A percentile compares a stretch with the other conserved stretches of the same genome.
phyloP scores from a whole-genome alignment of 2,888 invertebrate species.

The Euplexia lucipara region DNA sequence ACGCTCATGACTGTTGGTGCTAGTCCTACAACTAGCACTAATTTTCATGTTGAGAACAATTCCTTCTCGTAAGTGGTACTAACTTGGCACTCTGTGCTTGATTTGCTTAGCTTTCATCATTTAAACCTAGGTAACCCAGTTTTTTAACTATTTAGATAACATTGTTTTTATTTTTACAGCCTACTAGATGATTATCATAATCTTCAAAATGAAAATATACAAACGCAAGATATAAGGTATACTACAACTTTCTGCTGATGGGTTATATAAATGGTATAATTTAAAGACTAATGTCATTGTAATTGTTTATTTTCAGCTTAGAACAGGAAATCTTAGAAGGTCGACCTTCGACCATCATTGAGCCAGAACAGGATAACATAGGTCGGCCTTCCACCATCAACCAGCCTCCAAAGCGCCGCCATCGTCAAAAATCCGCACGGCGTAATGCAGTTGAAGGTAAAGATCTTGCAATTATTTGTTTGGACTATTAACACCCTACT shows the following conservation, averaged over 20 bases:
- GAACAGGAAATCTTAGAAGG: constrained; percentile 8
- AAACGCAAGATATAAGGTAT: constrained; percentile 8
- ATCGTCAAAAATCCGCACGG: constrained; percentile 7
- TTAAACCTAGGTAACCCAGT: background rate
- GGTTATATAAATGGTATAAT: constrained; percentile 1
- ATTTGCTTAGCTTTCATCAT: constrained; percentile 5
- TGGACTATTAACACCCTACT: background rate
- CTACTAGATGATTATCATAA: background rate
- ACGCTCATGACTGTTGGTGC: background rate
- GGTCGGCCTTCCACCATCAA: background rate
- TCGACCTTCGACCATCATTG: no score
- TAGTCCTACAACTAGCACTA: background rate
- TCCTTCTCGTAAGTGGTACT: constrained; percentile 10
- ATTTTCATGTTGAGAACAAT: background rate
- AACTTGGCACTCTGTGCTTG: background rate
- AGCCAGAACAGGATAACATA: no score
- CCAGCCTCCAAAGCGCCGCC: constrained; percentile 17
- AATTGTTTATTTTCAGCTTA: constrained; percentile 3
- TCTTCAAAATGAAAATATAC: background rate
- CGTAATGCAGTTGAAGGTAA: constrained; percentile 10
- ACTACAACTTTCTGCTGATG: constrained; percentile 9
- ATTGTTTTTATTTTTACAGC: constrained; percentile 10
- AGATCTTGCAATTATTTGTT: constrained; percentile 2
- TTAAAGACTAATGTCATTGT: background rate
- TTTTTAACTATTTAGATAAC: background rate